Evolutionary conservation across 2,797 vertebrate genomes (phyloP).

Genomic region (Toxotes lorentzi): DNA sequence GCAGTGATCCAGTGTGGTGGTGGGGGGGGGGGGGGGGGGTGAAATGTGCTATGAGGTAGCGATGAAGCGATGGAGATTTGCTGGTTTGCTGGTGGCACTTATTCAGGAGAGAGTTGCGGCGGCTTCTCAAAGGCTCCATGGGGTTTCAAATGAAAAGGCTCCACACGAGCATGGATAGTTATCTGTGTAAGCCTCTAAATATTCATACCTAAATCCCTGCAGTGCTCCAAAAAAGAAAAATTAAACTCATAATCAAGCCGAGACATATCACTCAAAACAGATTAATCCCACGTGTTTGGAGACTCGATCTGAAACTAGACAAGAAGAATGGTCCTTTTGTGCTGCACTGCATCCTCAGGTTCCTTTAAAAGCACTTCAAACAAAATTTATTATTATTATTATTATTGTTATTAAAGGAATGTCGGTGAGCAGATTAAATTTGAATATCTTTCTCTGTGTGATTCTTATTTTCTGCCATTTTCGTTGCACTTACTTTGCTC

Average conservation of each 20-base stretch:
- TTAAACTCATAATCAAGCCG: conserved; percentile 66
- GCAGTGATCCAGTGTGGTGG: conserved; percentile 10
- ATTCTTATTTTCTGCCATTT: conserved; percentile 20
- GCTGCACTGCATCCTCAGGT: conserved; percentile 15
- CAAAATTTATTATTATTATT: conserved; percentile 24
- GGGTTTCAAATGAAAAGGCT: conserved; percentile 71
- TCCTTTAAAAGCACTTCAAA: conserved; percentile 54
- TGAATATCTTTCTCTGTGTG: neutral
- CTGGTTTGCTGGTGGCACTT: conserved; percentile 64
- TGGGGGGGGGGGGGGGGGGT: conserved; percentile 13
- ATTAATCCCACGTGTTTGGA: conserved; percentile 66
- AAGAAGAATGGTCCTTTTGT: conserved; percentile 42
- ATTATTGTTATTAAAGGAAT: conserved; percentile 15
- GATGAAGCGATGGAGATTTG: conserved; percentile 65
- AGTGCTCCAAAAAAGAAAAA: conserved; percentile 63
- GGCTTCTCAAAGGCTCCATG: conserved; percentile 62
- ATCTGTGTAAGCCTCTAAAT: conserved; percentile 71
- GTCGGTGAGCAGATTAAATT: conserved; percentile 25
- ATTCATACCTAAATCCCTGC: conserved; percentile 74
- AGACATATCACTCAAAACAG: conserved; percentile 73
- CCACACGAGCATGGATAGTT: conserved; percentile 67
- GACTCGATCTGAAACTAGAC: conserved; percentile 42
- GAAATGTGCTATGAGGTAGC: conserved; percentile 37
- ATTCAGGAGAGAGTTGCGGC: conserved; percentile 62
- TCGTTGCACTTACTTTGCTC: neutral